These are phyloP conservation scores for Adelges cooleyi DNA, from an alignment of 1,140 invertebrate genomes.

Conservation along the genomic window DNA sequence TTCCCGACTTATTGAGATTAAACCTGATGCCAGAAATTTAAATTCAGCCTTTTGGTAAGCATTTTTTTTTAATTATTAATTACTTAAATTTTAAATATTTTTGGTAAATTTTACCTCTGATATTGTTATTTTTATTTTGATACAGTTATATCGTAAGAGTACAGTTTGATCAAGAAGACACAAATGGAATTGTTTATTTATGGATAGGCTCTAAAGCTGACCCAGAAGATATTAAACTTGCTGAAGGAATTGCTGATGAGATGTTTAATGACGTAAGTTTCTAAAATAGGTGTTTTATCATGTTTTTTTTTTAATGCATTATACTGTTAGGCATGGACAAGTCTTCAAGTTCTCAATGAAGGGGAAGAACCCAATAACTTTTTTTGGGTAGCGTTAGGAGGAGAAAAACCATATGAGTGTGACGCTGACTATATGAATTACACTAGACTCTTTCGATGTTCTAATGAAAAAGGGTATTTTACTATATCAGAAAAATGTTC, in stretches of 20 bases:
- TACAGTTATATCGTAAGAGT: conserved; percentile 94
- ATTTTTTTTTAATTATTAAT: conserved; percentile 8
- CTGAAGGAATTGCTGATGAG: conserved; percentile 86
- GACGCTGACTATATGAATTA: conserved; percentile 89
- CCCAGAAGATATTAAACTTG: conserved; percentile 73
- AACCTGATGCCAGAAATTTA: conserved; percentile 60
- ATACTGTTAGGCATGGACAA: conserved; percentile 57
- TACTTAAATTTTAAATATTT: not conserved
- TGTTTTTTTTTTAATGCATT: too few relatives aligned
- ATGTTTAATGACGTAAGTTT: conserved; percentile 70
- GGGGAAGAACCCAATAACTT: conserved; percentile 98
- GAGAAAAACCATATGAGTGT: conserved; percentile 81
- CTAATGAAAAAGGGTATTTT: conserved; percentile 99
- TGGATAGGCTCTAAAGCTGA: conserved; percentile 90
- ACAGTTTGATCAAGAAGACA: conserved; percentile 72
- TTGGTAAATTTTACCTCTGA: not conserved
- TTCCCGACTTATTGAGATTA: conserved; percentile 75
- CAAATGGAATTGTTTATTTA: conserved; percentile 88
- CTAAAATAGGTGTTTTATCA: too few relatives aligned
- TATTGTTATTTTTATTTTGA: conserved; percentile 35
- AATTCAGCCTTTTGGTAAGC: conserved; percentile 78
- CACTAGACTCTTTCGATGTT: conserved; percentile 92
- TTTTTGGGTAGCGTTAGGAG: conserved; percentile 93
- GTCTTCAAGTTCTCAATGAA: conserved; percentile 78
- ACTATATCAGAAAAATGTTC: conserved; percentile 98